A percentile compares a stretch with the other conserved stretches of the same genome.
These are phyloP conservation scores for Epirrita christyi DNA, from an alignment of 2,888 invertebrate species.

Conservation along the genomic window DNA sequence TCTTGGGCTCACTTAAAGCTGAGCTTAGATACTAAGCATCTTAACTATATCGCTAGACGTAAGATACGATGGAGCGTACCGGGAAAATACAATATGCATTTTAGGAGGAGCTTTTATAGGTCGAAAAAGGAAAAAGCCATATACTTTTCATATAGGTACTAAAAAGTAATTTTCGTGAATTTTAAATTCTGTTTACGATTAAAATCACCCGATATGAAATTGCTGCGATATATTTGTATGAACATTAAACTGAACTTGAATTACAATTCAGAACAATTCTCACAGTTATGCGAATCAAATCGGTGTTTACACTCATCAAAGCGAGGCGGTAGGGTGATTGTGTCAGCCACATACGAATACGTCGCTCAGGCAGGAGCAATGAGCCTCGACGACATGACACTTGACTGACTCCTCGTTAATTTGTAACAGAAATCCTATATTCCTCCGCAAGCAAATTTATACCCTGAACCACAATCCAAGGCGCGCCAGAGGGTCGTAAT, in stretches of 20 bases:
- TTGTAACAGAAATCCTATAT: slow-evolving; percentile 69
- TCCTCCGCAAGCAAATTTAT: slow-evolving; percentile 54
- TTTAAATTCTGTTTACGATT: background rate
- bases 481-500: slow-evolving; percentile 46
- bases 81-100: slow-evolving; percentile 13
- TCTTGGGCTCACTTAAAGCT: slow-evolving; percentile 38
- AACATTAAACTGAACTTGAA: slow-evolving; percentile 2
- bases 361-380: slow-evolving; percentile 56
- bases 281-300: slow-evolving; percentile 38
- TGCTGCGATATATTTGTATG: background rate
- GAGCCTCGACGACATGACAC: slow-evolving; percentile 64
- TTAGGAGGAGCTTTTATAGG: slow-evolving; percentile 5
- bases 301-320: slow-evolving; percentile 55
- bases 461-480: slow-evolving; percentile 51
- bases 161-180: background rate
- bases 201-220: background rate
- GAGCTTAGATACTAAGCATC: slow-evolving; percentile 35
- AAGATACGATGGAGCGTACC: slow-evolving; percentile 14
- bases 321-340: slow-evolving; percentile 42
- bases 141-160: background rate
- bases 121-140: background rate
- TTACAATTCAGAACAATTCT: slow-evolving; percentile 30
- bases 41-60: slow-evolving; percentile 30
- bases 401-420: slow-evolving; percentile 80
- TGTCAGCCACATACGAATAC: slow-evolving; percentile 56